A percentile compares a stretch with the other conserved stretches of the same genome.
Evolutionary conservation across 2,113 vertebrate species (phyloP).

Genomic region (Urocolius indicus): DNA sequence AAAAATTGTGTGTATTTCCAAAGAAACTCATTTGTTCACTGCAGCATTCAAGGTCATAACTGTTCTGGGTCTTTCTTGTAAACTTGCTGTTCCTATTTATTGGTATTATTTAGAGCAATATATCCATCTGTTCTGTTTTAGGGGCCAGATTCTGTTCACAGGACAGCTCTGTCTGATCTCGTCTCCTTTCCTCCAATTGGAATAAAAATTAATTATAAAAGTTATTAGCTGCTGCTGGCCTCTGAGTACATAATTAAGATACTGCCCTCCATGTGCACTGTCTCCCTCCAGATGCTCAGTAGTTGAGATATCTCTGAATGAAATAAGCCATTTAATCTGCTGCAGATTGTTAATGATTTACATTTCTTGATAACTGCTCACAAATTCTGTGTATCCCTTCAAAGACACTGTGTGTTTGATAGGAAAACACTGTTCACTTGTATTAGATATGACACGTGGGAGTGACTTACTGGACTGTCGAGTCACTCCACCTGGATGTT

Average conservation of each 20-base stretch:
- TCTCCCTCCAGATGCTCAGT: background rate
- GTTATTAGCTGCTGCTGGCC: background rate
- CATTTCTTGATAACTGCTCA: background rate
- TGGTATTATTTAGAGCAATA: background rate
- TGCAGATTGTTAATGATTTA: constrained; percentile 31
- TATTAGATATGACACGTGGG: background rate
- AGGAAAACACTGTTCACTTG: background rate
- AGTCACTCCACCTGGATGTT: constrained; percentile 6
- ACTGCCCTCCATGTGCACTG: background rate
- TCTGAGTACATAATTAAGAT: background rate
- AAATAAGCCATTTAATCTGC: background rate
- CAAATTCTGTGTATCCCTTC: background rate
- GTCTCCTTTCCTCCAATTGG: background rate
- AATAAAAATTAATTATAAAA: background rate
- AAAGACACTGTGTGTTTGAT: background rate
- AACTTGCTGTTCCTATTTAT: background rate
- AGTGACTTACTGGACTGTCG: background rate
- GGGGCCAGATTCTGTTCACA: background rate
- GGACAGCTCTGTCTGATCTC: background rate
- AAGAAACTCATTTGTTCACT: background rate
- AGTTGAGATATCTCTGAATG: background rate
- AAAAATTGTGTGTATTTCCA: background rate
- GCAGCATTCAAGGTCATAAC: background rate
- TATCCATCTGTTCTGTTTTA: background rate
- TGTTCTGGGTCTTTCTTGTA: background rate